A percentile compares a stretch with the other conserved stretches of the same genome.
These are phyloP conservation scores for Dromiciops gliroides DNA, from an alignment of 2,113 vertebrate genomes.

Conservation along the genomic window DNA sequence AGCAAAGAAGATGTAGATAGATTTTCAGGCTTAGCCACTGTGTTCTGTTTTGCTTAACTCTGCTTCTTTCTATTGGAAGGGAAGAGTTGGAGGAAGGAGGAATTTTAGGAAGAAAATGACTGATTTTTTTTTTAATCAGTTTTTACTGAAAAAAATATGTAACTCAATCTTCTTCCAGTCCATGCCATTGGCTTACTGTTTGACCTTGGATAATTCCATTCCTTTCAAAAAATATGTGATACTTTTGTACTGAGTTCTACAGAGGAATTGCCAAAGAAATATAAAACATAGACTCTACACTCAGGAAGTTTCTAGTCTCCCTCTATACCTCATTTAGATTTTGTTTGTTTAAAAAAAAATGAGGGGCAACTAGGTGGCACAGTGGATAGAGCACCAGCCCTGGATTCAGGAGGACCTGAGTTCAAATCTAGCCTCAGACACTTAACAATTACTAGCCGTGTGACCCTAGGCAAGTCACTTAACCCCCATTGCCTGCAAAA, in stretches of 20 bases:
- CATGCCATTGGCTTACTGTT: neutral
- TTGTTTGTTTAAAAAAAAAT: no score
- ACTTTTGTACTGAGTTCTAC: neutral
- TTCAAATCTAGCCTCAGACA: no score
- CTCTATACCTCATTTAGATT: neutral
- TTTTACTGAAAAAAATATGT: neutral
- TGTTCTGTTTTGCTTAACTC: neutral
- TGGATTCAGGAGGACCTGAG: no score
- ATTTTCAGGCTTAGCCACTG: neutral
- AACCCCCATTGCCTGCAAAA: no score
- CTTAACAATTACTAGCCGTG: no score
- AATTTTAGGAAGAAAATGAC: neutral
- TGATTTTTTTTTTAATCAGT: no score
- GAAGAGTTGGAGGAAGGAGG: neutral
- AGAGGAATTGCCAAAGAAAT: neutral
- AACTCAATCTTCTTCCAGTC: neutral
- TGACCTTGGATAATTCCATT: neutral
- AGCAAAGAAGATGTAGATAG: neutral
- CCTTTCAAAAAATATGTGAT: neutral
- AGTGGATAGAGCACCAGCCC: no score
- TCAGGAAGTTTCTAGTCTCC: conserved; percentile 10
- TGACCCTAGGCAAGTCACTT: no score
- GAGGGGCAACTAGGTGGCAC: no score
- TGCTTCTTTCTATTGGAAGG: neutral
- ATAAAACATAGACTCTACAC: neutral